These are phyloP conservation scores for Sapajus apella DNA, from an alignment of 2,113 vertebrate species.

Conservation along the genomic window DNA sequence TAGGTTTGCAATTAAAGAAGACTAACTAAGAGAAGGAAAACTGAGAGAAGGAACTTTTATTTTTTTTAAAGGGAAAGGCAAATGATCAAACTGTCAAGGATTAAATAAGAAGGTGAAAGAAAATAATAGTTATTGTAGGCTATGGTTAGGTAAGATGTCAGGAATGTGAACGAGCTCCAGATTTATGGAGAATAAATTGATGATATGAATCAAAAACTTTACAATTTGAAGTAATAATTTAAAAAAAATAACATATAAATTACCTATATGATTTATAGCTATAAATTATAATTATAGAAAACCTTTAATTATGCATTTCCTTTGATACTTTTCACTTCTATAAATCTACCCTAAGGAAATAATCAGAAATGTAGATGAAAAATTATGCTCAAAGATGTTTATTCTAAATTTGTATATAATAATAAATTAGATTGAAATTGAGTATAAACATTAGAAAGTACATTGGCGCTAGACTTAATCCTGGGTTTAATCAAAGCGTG, in stretches of 20 bases:
- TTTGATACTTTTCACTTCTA: neutral
- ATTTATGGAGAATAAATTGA: neutral
- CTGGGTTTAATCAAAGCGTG: neutral
- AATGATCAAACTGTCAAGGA: neutral
- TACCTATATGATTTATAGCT: neutral
- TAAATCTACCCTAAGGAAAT: constrained; percentile 7
- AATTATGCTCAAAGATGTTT: neutral
- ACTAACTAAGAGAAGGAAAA: neutral
- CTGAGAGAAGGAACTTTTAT: neutral
- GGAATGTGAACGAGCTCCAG: neutral
- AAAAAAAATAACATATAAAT: neutral
- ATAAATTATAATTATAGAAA: neutral
- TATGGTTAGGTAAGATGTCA: neutral
- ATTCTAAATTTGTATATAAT: neutral
- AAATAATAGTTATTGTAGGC: neutral
- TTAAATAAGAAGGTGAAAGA: neutral
- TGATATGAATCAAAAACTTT: neutral
- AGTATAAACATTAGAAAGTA: neutral
- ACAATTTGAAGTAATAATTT: neutral
- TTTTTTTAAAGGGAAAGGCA: neutral
- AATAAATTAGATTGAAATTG: neutral
- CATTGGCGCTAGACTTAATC: neutral
- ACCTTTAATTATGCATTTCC: neutral
- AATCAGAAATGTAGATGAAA: constrained; percentile 9
- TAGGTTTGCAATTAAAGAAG: neutral